Evolutionary conservation across 2,888 invertebrate genomes (phyloP), one percentile per base, ranked within the genome.

Genomic region (Hydraecia micacea): DNA sequence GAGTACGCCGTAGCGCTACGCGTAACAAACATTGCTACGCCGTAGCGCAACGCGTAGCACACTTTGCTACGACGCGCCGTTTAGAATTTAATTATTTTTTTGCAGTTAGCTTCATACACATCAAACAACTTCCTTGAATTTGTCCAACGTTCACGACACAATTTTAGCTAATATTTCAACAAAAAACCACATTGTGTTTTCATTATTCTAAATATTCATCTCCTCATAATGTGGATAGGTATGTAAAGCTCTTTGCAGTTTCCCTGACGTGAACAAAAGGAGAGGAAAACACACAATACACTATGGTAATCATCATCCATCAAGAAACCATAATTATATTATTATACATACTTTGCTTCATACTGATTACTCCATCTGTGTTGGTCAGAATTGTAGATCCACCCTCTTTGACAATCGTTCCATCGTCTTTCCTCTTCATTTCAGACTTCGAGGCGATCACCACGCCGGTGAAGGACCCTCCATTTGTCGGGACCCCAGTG

Each of bases 401-500:
- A 9, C 58, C 60, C 2, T 71, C 62, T 36, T 75, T 75, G 11
- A 58, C 28, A 8, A 83, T 0, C 0, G 79, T 68, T 8, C 88
- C 88, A 66, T 88, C 73, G 0, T 72, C 66, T 0, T 77, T 72
- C 39, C 1, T 69, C 69, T 76, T 73, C 1, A 25, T 2, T 25
- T 62, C 42, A 0, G 68, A 28, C 6, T 82, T 73, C 13, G 93
- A 88, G 6, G 72, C 85, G 4, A 93, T 86, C 0, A 86, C 55
- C 0, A 93, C 82, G 0, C 92, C 93, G 6, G 81, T 90, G 77
- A 82, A 92, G 4, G 87, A 76, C n/a, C 88, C 87, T 7, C 92
- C 92, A 0, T 88, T 88, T 0, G 80, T 73, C 5, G 91, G 88
- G 6, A 80, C 85, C 4, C 78, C 73, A 11, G 88, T 89, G 46